phyloP scores from a whole-genome alignment of 2,797 vertebrate genomes.

The Allobates femoralis region DNA sequence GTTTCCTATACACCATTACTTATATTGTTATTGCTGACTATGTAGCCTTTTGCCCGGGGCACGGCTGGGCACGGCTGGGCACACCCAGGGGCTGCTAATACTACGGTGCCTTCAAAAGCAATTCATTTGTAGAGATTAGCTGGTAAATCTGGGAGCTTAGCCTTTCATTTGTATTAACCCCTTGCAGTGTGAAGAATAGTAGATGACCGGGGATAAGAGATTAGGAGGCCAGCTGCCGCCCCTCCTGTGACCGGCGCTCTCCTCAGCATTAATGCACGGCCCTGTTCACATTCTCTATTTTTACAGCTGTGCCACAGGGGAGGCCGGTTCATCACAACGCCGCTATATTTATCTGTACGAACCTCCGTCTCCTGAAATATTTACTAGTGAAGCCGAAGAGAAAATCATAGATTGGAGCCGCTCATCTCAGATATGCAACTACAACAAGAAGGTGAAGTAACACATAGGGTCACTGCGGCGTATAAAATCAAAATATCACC shows the following conservation, averaged over 20 bases:
- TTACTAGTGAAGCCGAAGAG: slow-evolving; percentile 33
- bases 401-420: neutral
- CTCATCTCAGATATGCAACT: neutral
- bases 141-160: slow-evolving; percentile 62
- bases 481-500: neutral
- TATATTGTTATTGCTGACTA: neutral
- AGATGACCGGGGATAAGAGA: neutral
- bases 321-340: neutral
- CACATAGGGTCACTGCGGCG: neutral
- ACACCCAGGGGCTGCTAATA: slow-evolving; percentile 43
- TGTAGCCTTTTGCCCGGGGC: neutral
- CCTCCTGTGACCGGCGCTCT: neutral
- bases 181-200: neutral
- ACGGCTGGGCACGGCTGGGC: neutral
- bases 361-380: slow-evolving; percentile 54
- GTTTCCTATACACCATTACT: neutral
- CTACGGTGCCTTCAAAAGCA: slow-evolving; percentile 21
- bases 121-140: slow-evolving; percentile 67
- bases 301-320: slow-evolving; percentile 27
- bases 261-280: slow-evolving; percentile 15
- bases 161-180: slow-evolving; percentile 66
- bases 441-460: neutral
- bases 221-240: slow-evolving; percentile 31
- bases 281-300: slow-evolving; percentile 20
- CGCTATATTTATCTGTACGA: slow-evolving; percentile 44